Percentiles rank a stretch among this genome's conserved stretches.
phyloP scores from a whole-genome alignment of 2,113 vertebrate species.

The Ptyas mucosa region DNA sequence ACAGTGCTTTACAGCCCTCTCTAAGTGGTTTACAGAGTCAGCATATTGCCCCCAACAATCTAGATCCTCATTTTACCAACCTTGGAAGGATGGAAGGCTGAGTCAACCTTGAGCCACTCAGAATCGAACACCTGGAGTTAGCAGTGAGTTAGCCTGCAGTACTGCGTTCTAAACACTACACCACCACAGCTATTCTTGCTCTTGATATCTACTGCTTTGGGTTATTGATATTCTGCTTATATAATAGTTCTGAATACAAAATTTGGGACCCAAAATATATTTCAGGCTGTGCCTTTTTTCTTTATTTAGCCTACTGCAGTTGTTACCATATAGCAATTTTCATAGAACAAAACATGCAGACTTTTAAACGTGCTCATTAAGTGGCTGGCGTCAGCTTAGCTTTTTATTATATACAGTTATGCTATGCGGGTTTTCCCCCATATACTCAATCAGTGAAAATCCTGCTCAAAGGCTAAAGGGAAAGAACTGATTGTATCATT shows the following conservation, averaged over 20 bases:
- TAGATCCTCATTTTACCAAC: no score
- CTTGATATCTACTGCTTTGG: background rate
- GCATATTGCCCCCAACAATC: no score
- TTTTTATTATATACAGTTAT: background rate
- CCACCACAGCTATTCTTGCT: background rate
- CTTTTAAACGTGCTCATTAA: background rate
- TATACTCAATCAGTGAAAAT: background rate
- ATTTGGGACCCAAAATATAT: background rate
- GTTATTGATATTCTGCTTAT: background rate
- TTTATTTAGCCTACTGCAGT: constrained; percentile 1
- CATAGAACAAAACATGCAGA: constrained; percentile 7
- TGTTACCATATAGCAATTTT: constrained; percentile 6
- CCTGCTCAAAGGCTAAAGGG: constrained; percentile 15
- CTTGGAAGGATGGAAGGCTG: no score
- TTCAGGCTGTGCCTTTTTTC: background rate
- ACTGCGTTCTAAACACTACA: no score
- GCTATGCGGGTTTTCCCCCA: background rate
- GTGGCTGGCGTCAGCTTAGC: rapidly evolving
- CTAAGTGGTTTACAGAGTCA: no score
- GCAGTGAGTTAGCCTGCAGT: no score
- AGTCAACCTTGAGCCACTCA: no score
- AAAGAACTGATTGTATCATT: constrained; percentile 32
- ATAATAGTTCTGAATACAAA: background rate
- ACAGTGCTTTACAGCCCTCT: no score
- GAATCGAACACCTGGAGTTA: no score